Evolutionary conservation across 2,888 invertebrate species (phyloP).

Genomic region (Cantharis lateralis): DNA sequence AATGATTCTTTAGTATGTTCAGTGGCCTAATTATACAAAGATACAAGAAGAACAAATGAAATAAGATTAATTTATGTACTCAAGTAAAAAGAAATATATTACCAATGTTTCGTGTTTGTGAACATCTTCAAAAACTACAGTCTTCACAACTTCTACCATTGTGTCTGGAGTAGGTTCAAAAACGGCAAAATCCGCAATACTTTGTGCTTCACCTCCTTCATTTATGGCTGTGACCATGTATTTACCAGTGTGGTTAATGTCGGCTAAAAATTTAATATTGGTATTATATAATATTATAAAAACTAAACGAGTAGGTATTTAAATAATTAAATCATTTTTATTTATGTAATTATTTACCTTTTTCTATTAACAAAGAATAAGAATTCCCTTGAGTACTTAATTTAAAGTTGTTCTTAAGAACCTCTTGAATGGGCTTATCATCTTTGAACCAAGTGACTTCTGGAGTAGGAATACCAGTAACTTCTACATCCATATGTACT

Average conservation of each 20-base stretch:
- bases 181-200: conserved; percentile 78
- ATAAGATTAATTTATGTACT: conserved; percentile 11
- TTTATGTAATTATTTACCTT: conserved; percentile 58
- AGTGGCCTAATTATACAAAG: conserved; percentile 36
- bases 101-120: conserved; percentile 56
- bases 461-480: conserved; percentile 78
- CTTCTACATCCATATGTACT: conserved; percentile 75
- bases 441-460: conserved; percentile 76
- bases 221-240: conserved; percentile 77
- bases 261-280: conserved; percentile 54
- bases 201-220: conserved; percentile 80
- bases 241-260: conserved; percentile 72
- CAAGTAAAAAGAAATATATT: conserved; percentile 38
- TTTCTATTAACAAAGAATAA: conserved; percentile 71
- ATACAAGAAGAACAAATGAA: conserved; percentile 8
- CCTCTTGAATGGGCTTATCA: conserved; percentile 64
- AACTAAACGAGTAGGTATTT: too few species aligned
- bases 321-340: not conserved
- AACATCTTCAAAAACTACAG: conserved; percentile 66
- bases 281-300: not conserved
- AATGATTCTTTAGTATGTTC: conserved; percentile 37
- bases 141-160: conserved; percentile 70
- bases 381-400: conserved; percentile 69
- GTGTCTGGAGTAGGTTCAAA: conserved; percentile 71
- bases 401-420: conserved; percentile 59